Conservation (phyloP, 2,888 invertebrate species). For the Rhyacophila evoluta region DNA sequence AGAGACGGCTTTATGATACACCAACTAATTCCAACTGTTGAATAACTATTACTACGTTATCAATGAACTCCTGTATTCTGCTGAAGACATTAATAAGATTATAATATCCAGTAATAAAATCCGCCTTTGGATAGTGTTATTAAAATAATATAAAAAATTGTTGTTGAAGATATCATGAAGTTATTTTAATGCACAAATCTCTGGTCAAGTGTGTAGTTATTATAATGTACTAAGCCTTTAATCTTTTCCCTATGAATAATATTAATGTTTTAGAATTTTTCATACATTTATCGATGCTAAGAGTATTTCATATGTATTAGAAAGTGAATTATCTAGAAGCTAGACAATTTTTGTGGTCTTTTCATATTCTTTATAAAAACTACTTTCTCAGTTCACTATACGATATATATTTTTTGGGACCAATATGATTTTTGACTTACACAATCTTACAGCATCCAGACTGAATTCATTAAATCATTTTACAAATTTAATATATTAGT, state of each 20-base stretch:
- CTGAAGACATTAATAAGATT: neutral
- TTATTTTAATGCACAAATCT: constrained; percentile 22
- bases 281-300: constrained; percentile 4
- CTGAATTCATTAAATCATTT: constrained; percentile 57
- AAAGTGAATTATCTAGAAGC: constrained; percentile 30
- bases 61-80: neutral
- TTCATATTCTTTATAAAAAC: constrained; percentile 9
- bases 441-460: constrained; percentile 14
- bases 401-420: constrained; percentile 38
- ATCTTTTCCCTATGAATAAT: neutral
- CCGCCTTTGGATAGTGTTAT: constrained; percentile 22
- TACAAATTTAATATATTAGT: constrained; percentile 68
- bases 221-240: neutral
- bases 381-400: neutral
- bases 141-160: neutral
- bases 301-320: constrained; percentile 9
- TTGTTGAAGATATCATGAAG: neutral
- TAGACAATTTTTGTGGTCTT: constrained; percentile 35
- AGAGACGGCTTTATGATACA: constrained; percentile 74
- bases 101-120: neutral
- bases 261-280: constrained; percentile 11
- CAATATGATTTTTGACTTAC: constrained; percentile 31
- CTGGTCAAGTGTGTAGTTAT: constrained; percentile 19
- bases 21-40: neutral
- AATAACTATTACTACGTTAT: neutral